Base-by-base conservation (phyloP, 2,113 vertebrate species). In the Emydura subglobosa region DNA sequence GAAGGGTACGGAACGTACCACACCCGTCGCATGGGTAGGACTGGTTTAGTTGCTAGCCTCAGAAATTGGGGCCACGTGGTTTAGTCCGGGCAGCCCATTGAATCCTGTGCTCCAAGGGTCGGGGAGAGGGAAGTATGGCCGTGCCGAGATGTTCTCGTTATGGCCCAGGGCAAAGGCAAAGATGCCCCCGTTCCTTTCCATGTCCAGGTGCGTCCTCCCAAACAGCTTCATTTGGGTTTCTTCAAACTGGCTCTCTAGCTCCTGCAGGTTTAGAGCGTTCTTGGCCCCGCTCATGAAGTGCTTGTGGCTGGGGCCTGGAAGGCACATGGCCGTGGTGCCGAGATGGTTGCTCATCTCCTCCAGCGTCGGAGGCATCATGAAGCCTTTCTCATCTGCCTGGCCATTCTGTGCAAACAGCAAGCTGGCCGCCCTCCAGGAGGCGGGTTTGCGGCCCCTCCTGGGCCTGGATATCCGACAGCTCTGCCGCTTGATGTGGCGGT, bases 401-500 rank as follows among this genome's bases (percentile, higher is more conserved):
- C 96, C 96, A 0, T 98, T 51, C 0, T 98, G 98, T 24, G 98
- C 96, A 3, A 99, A 99, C 88, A 99, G 98, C 97, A 99, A 98
- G 93, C 98, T 98, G 34, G 98, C 96, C 0, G 99, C 98, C n/a
- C 99, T 98, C 99, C 99, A 99, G 0, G 99, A 96, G 0, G 99
- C 98, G 0, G 99, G 99, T 88, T 99, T 99, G 85, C 99, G 98
- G 55, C 99, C 99, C 1, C 99, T 97, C 1, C 99, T 97, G 21
- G 99, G 99, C 50, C 99, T 98, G 0, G 99, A 98, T 57, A 99
- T 97, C 8, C 99, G 99, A 97, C 99, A 99, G 98, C 99, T 99
- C 98, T 99, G 99, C 86, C 99, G 98, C 93, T 99, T 99, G 98
- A 99, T 99, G 98, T 99, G 99, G 84, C 99, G 98, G 91, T 99